Evolutionary conservation across 2,113 vertebrate species (phyloP), one percentile per base, ranked within the genome.

Genomic region (Tragelaphus scriptus): DNA sequence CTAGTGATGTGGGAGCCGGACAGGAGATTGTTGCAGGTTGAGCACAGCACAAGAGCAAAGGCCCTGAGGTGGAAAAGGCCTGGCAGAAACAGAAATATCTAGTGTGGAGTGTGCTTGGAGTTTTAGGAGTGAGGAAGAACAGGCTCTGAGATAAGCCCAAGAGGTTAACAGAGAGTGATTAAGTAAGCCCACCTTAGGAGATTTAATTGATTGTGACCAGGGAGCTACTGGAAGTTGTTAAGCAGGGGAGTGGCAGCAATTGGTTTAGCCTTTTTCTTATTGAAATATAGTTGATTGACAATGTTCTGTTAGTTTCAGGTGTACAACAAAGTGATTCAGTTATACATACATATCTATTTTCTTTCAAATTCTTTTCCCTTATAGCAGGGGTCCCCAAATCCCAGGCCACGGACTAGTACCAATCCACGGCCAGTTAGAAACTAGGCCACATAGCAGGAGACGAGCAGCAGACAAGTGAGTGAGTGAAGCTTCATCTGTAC

Each of bases 151-250:
- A 51, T 30, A 28, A n/a, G 32, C 16, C 9, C 5, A 16, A 4
- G 10, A 47, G 23, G 3, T 4, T 23, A n/a, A 12, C n/a, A 55
- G 36, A 23, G 9, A 2, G 15, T 15, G 32, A 26, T 4, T 25
- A 11, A 59, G 14, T 28, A 14, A n/a, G 2, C 63, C 40, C 21
- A 23, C 7, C 19, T 53, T 7, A 13, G 13, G 53, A 88, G 75
- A 59, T 1, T 28, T 23, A 21, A 59, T 7, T 1, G 5, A 11
- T 7, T 15, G 9, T 47, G 3, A 2, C 30, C n/a, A 11, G 23
- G 26, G 25, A 49, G 40, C 6, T 32, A 5, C 4, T 25, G 3
- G 12, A 84, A 23, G 40, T 19, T 26, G 26, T 16, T 44, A 15
- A 44, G 7, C 0, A 23, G 6, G 25, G 11, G 30, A 26, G 17